Evolutionary conservation across 2,113 vertebrate genomes (phyloP).

Genomic region (Parus major): DNA sequence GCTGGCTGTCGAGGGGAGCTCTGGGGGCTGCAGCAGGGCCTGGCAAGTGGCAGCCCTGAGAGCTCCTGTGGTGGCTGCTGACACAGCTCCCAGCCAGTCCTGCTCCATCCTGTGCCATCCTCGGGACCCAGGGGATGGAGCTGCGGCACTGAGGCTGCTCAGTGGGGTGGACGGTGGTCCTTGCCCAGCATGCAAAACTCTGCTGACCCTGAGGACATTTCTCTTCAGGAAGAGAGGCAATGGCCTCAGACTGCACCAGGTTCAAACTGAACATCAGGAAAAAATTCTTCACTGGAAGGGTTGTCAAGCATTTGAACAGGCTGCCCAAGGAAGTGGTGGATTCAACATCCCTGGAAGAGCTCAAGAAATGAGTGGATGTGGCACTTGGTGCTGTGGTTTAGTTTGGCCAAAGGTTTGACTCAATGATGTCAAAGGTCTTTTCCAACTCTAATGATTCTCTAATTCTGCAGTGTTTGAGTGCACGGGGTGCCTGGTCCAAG

Average conservation of each 20-base stretch:
- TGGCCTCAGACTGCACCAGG: not conserved
- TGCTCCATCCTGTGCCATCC: rapidly evolving
- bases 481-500: rapidly evolving
- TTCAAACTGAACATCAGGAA: not conserved
- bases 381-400: not conserved
- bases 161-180: rapidly evolving
- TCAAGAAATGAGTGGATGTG: rapidly evolving
- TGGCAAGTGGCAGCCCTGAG: not conserved
- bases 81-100: not conserved
- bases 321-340: not conserved
- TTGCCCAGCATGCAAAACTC: rapidly evolving
- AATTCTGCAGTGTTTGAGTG: not conserved
- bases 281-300: not conserved
- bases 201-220: not conserved
- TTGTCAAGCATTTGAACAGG: not conserved
- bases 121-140: not conserved
- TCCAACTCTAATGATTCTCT: not conserved
- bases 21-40: not conserved
- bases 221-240: not conserved
- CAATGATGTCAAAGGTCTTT: not conserved
- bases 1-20: not conserved
- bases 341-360: not conserved
- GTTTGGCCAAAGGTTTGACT: not conserved
- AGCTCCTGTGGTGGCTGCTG: rapidly evolving
- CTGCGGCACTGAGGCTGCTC: rapidly evolving